phyloP scores from a whole-genome alignment of 2,797 vertebrate species.

The Danio kyathit region DNA sequence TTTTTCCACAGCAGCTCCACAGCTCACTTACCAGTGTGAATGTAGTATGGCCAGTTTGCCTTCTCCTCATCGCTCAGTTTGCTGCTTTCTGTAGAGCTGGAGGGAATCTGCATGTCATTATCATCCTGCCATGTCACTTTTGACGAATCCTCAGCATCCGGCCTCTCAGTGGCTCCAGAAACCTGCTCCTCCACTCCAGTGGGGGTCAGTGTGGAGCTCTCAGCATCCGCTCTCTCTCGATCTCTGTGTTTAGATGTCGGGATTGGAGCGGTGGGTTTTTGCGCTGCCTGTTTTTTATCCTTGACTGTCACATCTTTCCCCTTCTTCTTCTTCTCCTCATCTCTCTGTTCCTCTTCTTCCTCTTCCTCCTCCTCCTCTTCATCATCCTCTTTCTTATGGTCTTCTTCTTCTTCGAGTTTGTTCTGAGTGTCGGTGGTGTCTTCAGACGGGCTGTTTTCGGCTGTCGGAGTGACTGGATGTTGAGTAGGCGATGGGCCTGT shows the following conservation, averaged over 20 bases:
- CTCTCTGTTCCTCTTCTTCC: constrained; percentile 82
- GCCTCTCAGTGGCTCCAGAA: constrained; percentile 46
- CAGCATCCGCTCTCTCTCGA: constrained; percentile 55
- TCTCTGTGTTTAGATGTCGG: constrained; percentile 80
- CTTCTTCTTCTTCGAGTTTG: constrained; percentile 76
- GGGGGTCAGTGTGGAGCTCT: constrained; percentile 54
- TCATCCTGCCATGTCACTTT: constrained; percentile 75
- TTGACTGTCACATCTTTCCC: constrained; percentile 67
- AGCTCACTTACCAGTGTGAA: constrained; percentile 77
- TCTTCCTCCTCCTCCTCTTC: constrained; percentile 85
- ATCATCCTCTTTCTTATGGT: constrained; percentile 81
- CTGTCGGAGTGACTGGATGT: constrained; percentile 75
- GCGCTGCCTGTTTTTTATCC: constrained; percentile 65
- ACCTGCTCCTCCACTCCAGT: constrained; percentile 58
- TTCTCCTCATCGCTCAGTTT: constrained; percentile 67
- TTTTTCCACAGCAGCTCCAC: constrained; percentile 1
- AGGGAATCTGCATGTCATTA: constrained; percentile 78
- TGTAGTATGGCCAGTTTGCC: constrained; percentile 73
- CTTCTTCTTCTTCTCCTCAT: constrained; percentile 79
- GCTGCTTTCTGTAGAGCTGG: constrained; percentile 70
- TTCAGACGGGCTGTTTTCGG: constrained; percentile 66
- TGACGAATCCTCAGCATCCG: constrained; percentile 49
- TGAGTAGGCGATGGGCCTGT: constrained; percentile 76
- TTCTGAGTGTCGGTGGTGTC: constrained; percentile 83
- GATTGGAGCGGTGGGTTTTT: constrained; percentile 64